These are phyloP conservation scores for Ichneumon xanthorius DNA, from an alignment of 2,888 invertebrate genomes.

Conservation along the genomic window DNA sequence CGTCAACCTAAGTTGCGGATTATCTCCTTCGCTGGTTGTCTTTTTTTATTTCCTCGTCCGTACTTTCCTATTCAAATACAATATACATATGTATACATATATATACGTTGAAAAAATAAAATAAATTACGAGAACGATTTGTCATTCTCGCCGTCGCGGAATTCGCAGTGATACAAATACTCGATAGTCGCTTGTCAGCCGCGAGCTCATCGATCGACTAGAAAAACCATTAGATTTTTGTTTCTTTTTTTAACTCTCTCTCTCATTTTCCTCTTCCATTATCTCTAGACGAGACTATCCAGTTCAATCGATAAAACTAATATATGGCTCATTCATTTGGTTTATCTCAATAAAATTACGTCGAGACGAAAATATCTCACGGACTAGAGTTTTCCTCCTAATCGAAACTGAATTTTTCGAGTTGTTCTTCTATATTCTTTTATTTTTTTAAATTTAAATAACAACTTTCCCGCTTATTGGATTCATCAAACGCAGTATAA, in stretches of 20 bases:
- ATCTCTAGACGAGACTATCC: constrained; percentile 44
- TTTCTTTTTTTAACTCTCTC: not conserved
- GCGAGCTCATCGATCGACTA: constrained; percentile 45
- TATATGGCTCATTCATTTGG: constrained; percentile 49
- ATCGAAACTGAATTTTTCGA: constrained; percentile 53
- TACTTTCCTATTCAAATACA: constrained; percentile 27
- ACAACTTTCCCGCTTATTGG: not conserved
- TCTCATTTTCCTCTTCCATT: constrained; percentile 13
- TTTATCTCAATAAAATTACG: constrained; percentile 43
- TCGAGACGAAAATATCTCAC: constrained; percentile 26
- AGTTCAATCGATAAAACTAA: constrained; percentile 35
- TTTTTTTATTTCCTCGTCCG: constrained; percentile 59
- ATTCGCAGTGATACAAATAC: constrained; percentile 40
- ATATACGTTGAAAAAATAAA: constrained; percentile 44
- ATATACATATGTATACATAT: constrained; percentile 19
- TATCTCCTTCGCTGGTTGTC: constrained; percentile 54
- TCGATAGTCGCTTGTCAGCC: constrained; percentile 10
- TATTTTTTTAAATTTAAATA: constrained; percentile 15
- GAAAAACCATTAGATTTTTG: constrained; percentile 24
- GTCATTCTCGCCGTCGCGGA: constrained; percentile 7
- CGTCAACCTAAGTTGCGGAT: constrained; percentile 36
- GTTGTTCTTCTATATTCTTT: constrained; percentile 15
- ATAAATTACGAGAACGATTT: constrained; percentile 20
- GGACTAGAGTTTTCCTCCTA: constrained; percentile 51
- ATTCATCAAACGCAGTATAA: constrained; percentile 6